Evolutionary conservation across 2,797 vertebrate species (phyloP), one percentile per base, ranked within the genome.

Genomic region (Coccyzus lansbergi): DNA sequence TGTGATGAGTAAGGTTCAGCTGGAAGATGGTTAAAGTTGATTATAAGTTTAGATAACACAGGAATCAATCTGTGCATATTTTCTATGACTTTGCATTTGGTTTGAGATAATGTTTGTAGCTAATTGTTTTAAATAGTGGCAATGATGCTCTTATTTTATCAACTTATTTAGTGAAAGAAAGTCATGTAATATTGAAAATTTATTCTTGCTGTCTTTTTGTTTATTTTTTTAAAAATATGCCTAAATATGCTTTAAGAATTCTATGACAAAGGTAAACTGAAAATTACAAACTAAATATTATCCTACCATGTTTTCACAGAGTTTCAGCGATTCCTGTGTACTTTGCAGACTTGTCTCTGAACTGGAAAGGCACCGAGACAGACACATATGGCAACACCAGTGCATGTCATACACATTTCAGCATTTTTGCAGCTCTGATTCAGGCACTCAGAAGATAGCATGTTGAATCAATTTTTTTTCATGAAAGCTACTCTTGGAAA

Each of bases 41-140:
- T 65, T 95, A 83, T 79, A 72, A 88, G 85, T 86, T 80, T 70
- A 33, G 63, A 20, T 67, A 90, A 79, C 22, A n/a, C 7, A 59
- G 31, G 44, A 78, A 63, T 63, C 59, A 84, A 31, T 74, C 40
- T 68, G 40, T 38, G 17, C 19, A 16, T 83, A 44, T 83, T 90
- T 82, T 71, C 29, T 71, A n/a, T 26, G 40, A 33, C 40, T 83
- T 83, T 59, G 22, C 13, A 20, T 86, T 82, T 91, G 33, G 20
- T 34, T 62, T 69, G 9, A 79, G 17, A 20, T 48, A 7, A 1
- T 64, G 4, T 31, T 92, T 85, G 40, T 59, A 52, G 9, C 22
- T 46, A 20, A 16, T 20, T 75, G 1, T 52, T 85, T 68, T 38
- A 49, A 58, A 86, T 19, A 34, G 12, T 31, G 20, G 3, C 16